Base-by-base conservation (phyloP, 1,140 invertebrate species). In the Hycleus phaleratus region DNA sequence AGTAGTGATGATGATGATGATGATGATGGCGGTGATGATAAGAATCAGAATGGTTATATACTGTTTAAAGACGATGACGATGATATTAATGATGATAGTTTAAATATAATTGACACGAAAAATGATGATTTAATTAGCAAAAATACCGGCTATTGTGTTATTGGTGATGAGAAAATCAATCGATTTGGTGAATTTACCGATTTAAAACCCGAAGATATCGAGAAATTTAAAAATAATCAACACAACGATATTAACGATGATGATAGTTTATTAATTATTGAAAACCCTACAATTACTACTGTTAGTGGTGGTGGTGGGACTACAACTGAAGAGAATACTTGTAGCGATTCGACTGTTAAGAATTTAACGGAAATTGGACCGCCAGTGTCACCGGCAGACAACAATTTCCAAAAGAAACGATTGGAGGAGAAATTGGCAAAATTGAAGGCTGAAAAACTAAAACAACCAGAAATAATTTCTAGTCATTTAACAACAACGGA, bases 1-100 rank as follows among this genome's bases (percentile, higher is more conserved):
- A 73, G 82, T 7, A 82, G 83, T 44, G 80, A 82, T 56, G 74
- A 75, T 12, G 70, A 76, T 1, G 50, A 76, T 24, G 46, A 81
- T 12, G 12, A 12, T 7, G 82, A 84, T 44, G 80, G 82, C 56
- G 74, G 75, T 11, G 70, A 75, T 1, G 50, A 76, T 24, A 46
- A 81, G 6, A 79, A 79, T 48, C 86, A 87, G 70, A 79, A 81
- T 26, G 85, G 85, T 0, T 87, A 87, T 61, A 73, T 87, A 45
- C 79, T 86, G 56, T 86, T 86, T 64, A 84, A 86, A 0, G 82
- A 85, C 56, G 77, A 77, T 8, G 76, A 77, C 40, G 76, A 77
- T 40, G 77, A 78, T 45, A 65, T 83, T 58, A 80, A 81, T 3
- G 81, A 84, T 44, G 82, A 85, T 59, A 84, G 82, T 72, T 58